Percentiles rank a stretch among this genome's conserved stretches.
phyloP scores from a whole-genome alignment of 1,140 invertebrate species.

The Hydropsyche tenuis region DNA sequence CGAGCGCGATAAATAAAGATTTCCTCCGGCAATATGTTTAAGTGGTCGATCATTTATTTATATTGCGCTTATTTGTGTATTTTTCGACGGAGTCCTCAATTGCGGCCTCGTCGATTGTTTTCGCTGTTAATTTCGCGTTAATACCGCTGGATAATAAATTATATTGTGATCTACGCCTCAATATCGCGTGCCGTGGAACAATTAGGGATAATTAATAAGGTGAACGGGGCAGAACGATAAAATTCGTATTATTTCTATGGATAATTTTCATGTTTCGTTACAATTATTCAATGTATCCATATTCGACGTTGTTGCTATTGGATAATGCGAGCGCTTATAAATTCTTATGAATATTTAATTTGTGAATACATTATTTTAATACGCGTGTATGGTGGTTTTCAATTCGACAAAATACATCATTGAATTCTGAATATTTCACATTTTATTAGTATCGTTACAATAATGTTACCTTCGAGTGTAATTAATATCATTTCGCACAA shows the following conservation, averaged over 20 bases:
- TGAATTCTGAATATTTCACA: too few relatives aligned
- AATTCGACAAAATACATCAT: too few relatives aligned
- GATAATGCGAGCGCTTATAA: too few relatives aligned
- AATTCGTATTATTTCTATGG: conserved; percentile 20
- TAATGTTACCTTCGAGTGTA: too few relatives aligned
- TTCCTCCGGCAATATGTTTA: background rate
- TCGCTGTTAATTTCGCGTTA: background rate
- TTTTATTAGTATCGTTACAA: too few relatives aligned
- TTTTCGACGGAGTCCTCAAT: background rate
- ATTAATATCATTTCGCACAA: too few relatives aligned
- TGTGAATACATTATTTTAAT: too few relatives aligned
- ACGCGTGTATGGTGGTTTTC: too few relatives aligned
- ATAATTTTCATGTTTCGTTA: conserved; percentile 23
- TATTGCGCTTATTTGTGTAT: too few relatives aligned
- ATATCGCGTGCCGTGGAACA: conserved; percentile 21
- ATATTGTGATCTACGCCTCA: conserved; percentile 26
- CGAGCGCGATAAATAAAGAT: conserved; percentile 23
- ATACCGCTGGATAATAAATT: conserved; percentile 18
- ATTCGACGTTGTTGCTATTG: too few relatives aligned
- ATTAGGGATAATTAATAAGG: conserved; percentile 33
- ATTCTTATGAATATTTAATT: too few relatives aligned
- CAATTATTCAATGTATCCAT: background rate
- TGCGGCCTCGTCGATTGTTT: background rate
- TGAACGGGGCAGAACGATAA: conserved; percentile 16
- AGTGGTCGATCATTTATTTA: background rate